phyloP scores from a whole-genome alignment of 2,888 invertebrate species.

The Megamerina dolium region DNA sequence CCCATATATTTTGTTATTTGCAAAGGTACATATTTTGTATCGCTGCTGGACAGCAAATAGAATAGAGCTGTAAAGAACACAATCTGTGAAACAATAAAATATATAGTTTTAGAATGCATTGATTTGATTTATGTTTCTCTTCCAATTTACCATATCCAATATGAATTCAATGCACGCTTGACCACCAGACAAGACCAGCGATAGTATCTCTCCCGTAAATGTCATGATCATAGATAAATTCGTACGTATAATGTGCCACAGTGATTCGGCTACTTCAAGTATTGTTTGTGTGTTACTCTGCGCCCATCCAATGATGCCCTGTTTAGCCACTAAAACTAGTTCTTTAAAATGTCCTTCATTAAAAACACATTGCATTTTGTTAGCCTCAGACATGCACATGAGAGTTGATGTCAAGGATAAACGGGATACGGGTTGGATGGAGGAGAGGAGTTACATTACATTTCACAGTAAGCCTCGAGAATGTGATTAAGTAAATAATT shows the following conservation, averaged over 20 bases:
- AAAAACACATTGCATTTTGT: constrained; percentile 44
- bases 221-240: constrained; percentile 82
- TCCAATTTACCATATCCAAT: constrained; percentile 64
- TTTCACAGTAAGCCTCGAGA: too few relatives aligned
- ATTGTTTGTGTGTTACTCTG: constrained; percentile 87
- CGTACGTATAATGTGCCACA: constrained; percentile 88
- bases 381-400: too few relatives aligned
- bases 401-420: too few relatives aligned
- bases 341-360: constrained; percentile 50
- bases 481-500: too few relatives aligned
- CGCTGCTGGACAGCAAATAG: constrained; percentile 85
- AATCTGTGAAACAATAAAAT: constrained; percentile 57
- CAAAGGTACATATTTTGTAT: constrained; percentile 84
- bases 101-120: background rate
- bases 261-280: constrained; percentile 75
- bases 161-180: constrained; percentile 84
- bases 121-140: background rate
- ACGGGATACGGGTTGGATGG: too few relatives aligned
- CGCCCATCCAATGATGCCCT: constrained; percentile 71
- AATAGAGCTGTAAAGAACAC: constrained; percentile 96
- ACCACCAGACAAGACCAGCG: constrained; percentile 80
- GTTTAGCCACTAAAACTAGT: constrained; percentile 50
- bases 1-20: constrained; percentile 79
- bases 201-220: constrained; percentile 79
- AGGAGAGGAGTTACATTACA: too few relatives aligned